These are phyloP conservation scores for Lepidurus arcticus DNA, from an alignment of 1,140 invertebrate species.

Conservation along the genomic window DNA sequence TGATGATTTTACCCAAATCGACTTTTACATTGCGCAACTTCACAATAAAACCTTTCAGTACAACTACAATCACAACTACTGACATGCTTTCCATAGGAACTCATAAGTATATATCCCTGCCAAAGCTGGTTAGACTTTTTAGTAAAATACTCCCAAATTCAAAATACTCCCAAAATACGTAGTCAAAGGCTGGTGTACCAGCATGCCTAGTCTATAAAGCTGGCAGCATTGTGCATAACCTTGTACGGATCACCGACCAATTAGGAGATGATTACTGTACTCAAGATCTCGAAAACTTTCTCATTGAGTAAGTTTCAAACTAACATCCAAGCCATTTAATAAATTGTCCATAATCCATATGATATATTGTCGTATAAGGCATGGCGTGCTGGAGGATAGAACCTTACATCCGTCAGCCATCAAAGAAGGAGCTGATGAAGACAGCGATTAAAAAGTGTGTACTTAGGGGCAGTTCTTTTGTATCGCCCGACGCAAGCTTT, in stretches of 20 bases:
- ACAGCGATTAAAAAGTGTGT: not conserved
- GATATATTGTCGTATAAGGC: not conserved
- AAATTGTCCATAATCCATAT: too few species aligned
- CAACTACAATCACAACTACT: too few species aligned
- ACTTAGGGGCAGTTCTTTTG: not conserved
- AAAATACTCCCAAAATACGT: too few species aligned
- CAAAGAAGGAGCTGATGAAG: not conserved
- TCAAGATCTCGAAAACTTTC: conserved; percentile 81
- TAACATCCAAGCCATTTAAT: not conserved
- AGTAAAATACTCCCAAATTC: too few species aligned
- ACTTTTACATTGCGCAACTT: too few species aligned
- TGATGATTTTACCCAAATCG: too few species aligned
- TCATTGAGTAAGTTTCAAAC: conserved; percentile 60
- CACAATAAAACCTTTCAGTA: too few species aligned
- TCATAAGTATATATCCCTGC: too few species aligned
- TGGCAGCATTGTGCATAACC: conserved; percentile 86
- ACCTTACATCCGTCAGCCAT: not conserved
- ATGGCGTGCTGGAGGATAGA: not conserved
- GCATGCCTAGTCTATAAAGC: conserved; percentile 86
- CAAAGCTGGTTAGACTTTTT: too few species aligned
- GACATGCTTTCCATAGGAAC: too few species aligned
- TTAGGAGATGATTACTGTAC: conserved; percentile 86
- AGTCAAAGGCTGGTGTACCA: conserved; percentile 72
- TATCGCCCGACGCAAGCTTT: not conserved
- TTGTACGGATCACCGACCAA: conserved; percentile 77